Evolutionary conservation across 2,888 invertebrate genomes (phyloP).

Genomic region (Nebria salina): DNA sequence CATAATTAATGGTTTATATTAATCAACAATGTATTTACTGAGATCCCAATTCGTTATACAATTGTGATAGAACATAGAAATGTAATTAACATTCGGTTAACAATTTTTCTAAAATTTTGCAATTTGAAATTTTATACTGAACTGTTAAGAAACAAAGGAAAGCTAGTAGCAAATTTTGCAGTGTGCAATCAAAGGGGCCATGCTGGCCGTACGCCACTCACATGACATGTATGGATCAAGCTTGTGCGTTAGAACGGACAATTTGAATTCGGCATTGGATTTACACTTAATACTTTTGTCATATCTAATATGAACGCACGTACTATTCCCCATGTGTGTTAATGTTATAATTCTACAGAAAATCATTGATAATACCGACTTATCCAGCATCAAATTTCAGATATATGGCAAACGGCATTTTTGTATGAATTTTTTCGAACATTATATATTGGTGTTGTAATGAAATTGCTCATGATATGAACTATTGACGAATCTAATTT

Average conservation of each 20-base stretch:
- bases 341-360: background rate
- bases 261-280: conserved; percentile 26
- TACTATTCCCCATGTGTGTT: background rate
- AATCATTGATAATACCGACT: background rate
- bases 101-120: conserved; percentile 63
- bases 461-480: background rate
- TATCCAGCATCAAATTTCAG: background rate
- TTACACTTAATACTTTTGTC: conserved; percentile 29
- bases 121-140: conserved; percentile 66
- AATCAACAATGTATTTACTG: conserved; percentile 51
- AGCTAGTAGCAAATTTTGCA: conserved; percentile 62
- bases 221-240: conserved; percentile 8
- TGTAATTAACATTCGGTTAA: conserved; percentile 35
- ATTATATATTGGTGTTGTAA: background rate
- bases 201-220: conserved; percentile 4
- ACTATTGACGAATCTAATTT: too few relatives aligned
- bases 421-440: background rate
- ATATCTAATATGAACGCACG: conserved; percentile 13
- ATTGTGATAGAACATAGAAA: conserved; percentile 64
- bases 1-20: conserved; percentile 21
- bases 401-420: background rate
- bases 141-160: conserved; percentile 61
- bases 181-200: conserved; percentile 62
- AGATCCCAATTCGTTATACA: conserved; percentile 58
- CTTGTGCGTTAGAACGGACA: conserved; percentile 32